These are phyloP conservation scores for Chamaetylas fuelleborni DNA, from an alignment of 2,113 vertebrate genomes.

Conservation along the genomic window DNA sequence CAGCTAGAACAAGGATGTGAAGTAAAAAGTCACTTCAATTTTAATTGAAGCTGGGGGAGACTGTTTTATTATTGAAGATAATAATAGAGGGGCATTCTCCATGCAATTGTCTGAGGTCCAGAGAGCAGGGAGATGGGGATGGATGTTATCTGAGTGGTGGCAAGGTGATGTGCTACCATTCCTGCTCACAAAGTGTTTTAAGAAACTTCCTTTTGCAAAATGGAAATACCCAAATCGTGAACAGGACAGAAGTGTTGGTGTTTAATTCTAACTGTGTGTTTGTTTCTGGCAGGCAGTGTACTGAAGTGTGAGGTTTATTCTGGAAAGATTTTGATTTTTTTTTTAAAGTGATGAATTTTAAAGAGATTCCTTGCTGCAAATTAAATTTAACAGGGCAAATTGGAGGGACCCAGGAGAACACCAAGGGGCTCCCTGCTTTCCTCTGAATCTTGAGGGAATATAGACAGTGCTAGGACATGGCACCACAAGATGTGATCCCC, in stretches of 20 bases:
- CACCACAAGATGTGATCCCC: background rate
- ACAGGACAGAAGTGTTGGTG: background rate
- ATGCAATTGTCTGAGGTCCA: background rate
- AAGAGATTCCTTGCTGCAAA: background rate
- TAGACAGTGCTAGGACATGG: background rate
- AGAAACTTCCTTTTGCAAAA: background rate
- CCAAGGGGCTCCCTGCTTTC: background rate
- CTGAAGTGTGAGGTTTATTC: background rate
- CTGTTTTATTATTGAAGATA: background rate
- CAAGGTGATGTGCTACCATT: background rate
- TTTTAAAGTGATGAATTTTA: background rate
- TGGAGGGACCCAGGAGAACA: background rate
- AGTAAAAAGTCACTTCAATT: background rate
- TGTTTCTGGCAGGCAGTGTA: background rate
- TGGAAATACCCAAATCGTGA: background rate
- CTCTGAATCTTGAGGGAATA: background rate
- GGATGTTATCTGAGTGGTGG: background rate
- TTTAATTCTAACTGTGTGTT: background rate
- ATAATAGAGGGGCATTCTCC: background rate
- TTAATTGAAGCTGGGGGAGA: background rate
- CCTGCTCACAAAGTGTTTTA: background rate
- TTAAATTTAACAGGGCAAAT: background rate
- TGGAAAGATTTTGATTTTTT: background rate
- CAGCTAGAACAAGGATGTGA: background rate
- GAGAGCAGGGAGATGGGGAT: background rate